Conservation (phyloP, 2,797 vertebrate genomes). For the Merluccius polli region DNA sequence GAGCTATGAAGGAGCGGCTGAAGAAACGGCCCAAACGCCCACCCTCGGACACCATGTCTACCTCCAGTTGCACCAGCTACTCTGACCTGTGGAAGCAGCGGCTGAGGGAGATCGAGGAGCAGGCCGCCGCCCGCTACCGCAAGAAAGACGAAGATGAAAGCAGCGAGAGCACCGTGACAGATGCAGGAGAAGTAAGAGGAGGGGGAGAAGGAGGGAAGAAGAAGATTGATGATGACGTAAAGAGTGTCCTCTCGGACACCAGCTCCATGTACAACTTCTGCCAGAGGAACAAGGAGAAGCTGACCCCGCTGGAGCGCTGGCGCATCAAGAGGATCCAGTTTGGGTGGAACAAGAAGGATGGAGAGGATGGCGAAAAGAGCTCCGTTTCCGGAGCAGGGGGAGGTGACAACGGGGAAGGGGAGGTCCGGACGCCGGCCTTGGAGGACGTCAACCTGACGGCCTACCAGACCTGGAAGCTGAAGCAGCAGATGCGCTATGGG, state of each 20-base stretch:
- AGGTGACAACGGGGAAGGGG: slow-evolving; percentile 31
- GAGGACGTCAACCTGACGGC: slow-evolving; percentile 83
- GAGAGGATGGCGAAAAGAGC: slow-evolving; percentile 71
- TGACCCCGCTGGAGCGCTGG: slow-evolving; percentile 92
- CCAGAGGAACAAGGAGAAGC: slow-evolving; percentile 87
- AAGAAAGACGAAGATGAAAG: slow-evolving; percentile 43
- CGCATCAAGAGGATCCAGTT: slow-evolving; percentile 94
- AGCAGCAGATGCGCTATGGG: slow-evolving; percentile 80
- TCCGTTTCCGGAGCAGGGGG: slow-evolving; percentile 27
- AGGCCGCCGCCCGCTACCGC: slow-evolving; percentile 74
- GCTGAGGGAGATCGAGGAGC: slow-evolving; percentile 84
- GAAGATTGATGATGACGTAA: slow-evolving; percentile 72
- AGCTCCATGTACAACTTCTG: slow-evolving; percentile 93
- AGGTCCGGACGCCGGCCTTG: slow-evolving; percentile 51
- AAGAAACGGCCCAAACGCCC: slow-evolving; percentile 53
- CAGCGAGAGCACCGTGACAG: slow-evolving; percentile 40
- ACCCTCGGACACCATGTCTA: slow-evolving; percentile 69
- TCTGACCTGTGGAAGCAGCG: slow-evolving; percentile 89
- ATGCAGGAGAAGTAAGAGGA: not conserved
- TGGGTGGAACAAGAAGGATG: slow-evolving; percentile 91
- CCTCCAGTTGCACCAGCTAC: slow-evolving; percentile 75
- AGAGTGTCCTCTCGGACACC: slow-evolving; percentile 83
- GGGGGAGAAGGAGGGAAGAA: slow-evolving; percentile 32
- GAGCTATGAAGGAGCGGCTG: slow-evolving; percentile 73
- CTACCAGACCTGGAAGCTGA: slow-evolving; percentile 93